Percentiles rank a stretch among this genome's conserved stretches.
These are phyloP conservation scores for Pelodytes ibericus DNA, from an alignment of 2,797 vertebrate genomes.

Conservation along the genomic window DNA sequence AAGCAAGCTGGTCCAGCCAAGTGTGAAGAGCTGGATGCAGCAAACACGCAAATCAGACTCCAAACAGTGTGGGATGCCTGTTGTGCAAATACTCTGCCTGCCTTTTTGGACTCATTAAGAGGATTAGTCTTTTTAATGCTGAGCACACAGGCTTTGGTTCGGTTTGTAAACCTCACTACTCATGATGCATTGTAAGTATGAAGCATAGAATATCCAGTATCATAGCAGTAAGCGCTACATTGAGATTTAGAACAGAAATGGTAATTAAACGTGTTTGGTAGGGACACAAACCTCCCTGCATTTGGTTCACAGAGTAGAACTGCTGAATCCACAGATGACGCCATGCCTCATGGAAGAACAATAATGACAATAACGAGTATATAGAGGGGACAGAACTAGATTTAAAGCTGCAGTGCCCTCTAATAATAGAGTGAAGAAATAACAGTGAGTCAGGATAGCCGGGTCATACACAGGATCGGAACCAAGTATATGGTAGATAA, in stretches of 20 bases:
- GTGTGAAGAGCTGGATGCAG: background rate
- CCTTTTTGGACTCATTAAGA: background rate
- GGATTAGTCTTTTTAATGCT: background rate
- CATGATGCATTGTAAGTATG: background rate
- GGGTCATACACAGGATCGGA: no score
- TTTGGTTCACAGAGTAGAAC: background rate
- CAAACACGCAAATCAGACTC: slow-evolving; percentile 9
- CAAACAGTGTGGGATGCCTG: slow-evolving; percentile 19
- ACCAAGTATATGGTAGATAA: no score
- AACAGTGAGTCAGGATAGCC: no score
- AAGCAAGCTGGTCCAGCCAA: background rate
- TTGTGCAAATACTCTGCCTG: slow-evolving; percentile 2
- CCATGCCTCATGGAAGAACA: background rate
- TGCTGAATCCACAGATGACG: slow-evolving; percentile 4
- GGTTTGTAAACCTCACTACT: background rate
- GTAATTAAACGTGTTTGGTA: background rate
- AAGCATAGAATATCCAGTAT: background rate
- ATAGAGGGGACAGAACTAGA: no score
- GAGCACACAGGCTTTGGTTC: background rate
- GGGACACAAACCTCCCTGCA: background rate
- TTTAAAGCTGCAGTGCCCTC: no score
- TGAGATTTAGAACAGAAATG: background rate
- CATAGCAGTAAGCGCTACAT: background rate
- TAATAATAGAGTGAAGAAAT: no score
- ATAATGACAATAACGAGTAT: no score